Conservation (phyloP, 2,797 vertebrate genomes). For the Diplodus sargus region DNA sequence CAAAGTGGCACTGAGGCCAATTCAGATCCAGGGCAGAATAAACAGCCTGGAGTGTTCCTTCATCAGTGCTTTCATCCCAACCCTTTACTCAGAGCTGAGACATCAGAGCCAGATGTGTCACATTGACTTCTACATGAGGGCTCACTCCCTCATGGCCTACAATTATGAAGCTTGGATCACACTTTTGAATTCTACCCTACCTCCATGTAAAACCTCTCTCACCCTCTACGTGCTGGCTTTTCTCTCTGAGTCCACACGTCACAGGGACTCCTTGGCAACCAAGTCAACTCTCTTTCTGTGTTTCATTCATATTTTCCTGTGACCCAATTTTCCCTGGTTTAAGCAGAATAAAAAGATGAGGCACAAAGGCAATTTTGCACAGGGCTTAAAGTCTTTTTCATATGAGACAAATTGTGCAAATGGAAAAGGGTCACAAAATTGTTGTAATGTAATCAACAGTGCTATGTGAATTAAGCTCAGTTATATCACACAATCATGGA, state of each 20-base stretch:
- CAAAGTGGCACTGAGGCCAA: conserved; percentile 4
- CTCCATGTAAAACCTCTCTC: conserved; percentile 46
- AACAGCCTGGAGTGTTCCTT: conserved; percentile 26
- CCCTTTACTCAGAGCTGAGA: conserved; percentile 23
- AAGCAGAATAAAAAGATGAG: conserved; percentile 68
- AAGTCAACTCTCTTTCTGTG: conserved; percentile 49
- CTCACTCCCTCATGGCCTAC: conserved; percentile 6
- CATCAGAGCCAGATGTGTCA: conserved; percentile 53
- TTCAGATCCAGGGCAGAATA: conserved; percentile 9
- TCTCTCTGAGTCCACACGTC: conserved; percentile 52
- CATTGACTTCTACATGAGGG: conserved; percentile 34
- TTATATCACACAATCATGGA: conserved; percentile 49
- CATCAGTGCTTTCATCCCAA: conserved; percentile 30
- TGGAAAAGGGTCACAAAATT: conserved; percentile 68
- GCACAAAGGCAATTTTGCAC: conserved; percentile 79
- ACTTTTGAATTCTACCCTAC: conserved; percentile 39
- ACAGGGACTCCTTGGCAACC: conserved; percentile 75
- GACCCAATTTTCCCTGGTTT: conserved; percentile 79
- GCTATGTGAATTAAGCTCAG: conserved; percentile 51
- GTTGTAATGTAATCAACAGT: conserved; percentile 66
- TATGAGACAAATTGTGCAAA: conserved; percentile 69
- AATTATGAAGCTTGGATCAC: conserved; percentile 30
- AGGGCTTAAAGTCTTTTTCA: conserved; percentile 70
- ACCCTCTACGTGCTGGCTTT: conserved; percentile 34
- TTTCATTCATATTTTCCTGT: conserved; percentile 80